Conservation (phyloP, 2,888 invertebrate genomes). For the Alloscopus bannaensis region DNA sequence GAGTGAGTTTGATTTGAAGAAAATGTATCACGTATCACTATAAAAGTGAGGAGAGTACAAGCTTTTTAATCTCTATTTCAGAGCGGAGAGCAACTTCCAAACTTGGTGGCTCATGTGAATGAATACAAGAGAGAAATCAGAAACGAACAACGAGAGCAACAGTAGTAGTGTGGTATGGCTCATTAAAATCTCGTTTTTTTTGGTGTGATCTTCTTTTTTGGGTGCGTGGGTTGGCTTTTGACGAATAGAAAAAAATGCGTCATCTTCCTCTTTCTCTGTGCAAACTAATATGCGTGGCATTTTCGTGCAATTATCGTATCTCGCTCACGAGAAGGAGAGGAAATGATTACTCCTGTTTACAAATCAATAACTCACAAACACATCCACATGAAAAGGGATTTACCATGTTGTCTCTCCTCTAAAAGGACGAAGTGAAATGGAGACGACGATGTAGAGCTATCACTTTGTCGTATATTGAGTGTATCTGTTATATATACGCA, state of each 20-base stretch:
- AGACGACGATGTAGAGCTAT: slow-evolving; percentile 5
- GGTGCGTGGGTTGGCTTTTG: slow-evolving; percentile 44
- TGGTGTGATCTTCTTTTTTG: slow-evolving; percentile 22
- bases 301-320: slow-evolving; percentile 24
- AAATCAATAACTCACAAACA: slow-evolving; percentile 59
- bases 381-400: slow-evolving; percentile 29
- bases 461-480: not conserved
- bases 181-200: slow-evolving; percentile 64
- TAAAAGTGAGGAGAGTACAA: slow-evolving; percentile 34
- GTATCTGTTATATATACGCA: not conserved
- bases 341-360: slow-evolving; percentile 64
- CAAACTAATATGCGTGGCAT: slow-evolving; percentile 14
- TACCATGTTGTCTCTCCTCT: no score
- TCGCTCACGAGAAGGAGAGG: no score
- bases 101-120: no score
- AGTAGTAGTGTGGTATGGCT: slow-evolving; percentile 26
- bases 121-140: slow-evolving; percentile 27
- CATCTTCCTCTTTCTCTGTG: not conserved
- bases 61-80: slow-evolving; percentile 57
- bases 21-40: slow-evolving; percentile 33
- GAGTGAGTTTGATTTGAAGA: not conserved
- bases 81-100: slow-evolving; percentile 49
- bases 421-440: slow-evolving; percentile 47
- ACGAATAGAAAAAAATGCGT: slow-evolving; percentile 12
- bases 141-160: slow-evolving; percentile 1